phyloP scores from a whole-genome alignment of 2,797 vertebrate genomes.

The Cuniculus paca region DNA sequence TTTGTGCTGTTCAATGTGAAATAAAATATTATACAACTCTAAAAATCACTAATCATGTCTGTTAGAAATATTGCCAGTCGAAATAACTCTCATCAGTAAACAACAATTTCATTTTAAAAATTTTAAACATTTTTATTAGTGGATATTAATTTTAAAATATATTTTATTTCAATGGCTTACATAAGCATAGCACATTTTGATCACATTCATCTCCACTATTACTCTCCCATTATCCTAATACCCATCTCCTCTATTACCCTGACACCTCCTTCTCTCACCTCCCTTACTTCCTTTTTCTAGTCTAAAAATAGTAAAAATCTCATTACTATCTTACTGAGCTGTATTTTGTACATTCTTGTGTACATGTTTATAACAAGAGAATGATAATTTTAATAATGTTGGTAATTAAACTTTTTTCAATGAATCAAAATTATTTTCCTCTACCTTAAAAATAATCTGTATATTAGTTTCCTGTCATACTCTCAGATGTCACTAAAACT shows the following conservation, averaged over 20 bases:
- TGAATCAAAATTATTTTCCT: background rate
- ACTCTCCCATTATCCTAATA: too few species aligned
- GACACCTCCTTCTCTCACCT: background rate
- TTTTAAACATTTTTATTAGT: background rate
- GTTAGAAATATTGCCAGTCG: background rate
- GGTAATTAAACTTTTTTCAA: background rate
- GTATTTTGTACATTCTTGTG: background rate
- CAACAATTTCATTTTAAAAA: background rate
- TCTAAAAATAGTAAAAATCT: background rate
- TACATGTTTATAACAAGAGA: background rate
- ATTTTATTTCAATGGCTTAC: background rate
- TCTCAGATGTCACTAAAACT: background rate
- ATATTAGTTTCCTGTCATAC: background rate
- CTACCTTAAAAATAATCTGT: background rate
- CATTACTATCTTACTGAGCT: background rate
- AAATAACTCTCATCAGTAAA: background rate
- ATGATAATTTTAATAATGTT: background rate
- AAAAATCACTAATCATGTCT: background rate
- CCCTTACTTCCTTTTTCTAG: background rate
- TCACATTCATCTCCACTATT: background rate
- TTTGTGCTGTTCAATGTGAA: constrained; percentile 13
- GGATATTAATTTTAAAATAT: background rate
- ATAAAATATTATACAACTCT: background rate
- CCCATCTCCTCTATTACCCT: background rate
- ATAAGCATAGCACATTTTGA: background rate